These are phyloP conservation scores for Nyctibius grandis DNA, from an alignment of 2,797 vertebrate genomes.

Conservation along the genomic window DNA sequence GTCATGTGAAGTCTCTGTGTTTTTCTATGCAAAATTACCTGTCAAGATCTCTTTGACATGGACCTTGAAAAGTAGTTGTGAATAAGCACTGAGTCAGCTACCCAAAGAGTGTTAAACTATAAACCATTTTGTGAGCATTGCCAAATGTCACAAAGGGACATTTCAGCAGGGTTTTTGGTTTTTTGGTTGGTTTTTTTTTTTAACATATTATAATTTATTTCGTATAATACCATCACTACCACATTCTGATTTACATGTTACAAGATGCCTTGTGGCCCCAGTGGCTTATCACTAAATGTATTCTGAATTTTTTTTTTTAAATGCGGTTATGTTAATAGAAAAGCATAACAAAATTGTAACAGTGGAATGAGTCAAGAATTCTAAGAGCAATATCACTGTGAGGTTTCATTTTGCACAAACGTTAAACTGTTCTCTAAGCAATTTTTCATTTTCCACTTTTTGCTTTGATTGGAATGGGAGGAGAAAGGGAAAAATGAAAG, in stretches of 20 bases:
- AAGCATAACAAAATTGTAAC: background rate
- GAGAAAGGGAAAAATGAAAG: background rate
- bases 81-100: background rate
- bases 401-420: background rate
- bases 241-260: background rate
- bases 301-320: background rate
- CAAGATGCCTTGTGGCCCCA: background rate
- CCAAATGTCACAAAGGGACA: background rate
- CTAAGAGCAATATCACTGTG: background rate
- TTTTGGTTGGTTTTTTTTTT: rapidly evolving
- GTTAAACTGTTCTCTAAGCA: background rate
- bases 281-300: background rate
- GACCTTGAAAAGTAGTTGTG: background rate
- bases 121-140: background rate
- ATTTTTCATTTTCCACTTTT: background rate
- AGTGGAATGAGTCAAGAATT: background rate
- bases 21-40: background rate
- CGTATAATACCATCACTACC: background rate
- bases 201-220: background rate
- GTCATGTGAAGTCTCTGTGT: background rate
- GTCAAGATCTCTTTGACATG: background rate
- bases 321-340: too few relatives aligned
- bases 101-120: background rate
- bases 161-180: rapidly evolving
- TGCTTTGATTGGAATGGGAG: background rate